phyloP scores from a whole-genome alignment of 1,140 invertebrate genomes.

The Drosophila azteca region DNA sequence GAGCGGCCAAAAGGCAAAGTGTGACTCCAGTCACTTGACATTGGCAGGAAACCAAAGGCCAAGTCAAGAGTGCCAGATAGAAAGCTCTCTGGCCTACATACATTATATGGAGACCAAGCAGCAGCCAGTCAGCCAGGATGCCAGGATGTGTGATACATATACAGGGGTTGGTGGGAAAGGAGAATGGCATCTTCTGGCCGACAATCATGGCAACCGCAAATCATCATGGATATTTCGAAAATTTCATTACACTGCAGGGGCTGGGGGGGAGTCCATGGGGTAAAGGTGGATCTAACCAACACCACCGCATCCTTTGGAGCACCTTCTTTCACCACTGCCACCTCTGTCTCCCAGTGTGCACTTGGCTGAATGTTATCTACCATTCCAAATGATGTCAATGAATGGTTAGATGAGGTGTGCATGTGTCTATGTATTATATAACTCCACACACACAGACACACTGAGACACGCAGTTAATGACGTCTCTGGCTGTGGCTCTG shows the following conservation, averaged over 20 bases:
- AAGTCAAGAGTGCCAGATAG: constrained; percentile 36
- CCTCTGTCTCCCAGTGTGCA: constrained; percentile 38
- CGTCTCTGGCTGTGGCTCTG: constrained; percentile 46
- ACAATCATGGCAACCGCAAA: constrained; percentile 78
- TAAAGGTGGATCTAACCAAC: constrained; percentile 46
- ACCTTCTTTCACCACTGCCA: constrained; percentile 5
- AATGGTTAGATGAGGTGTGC: constrained; percentile 77
- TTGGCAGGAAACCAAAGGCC: constrained; percentile 55
- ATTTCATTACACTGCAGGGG: constrained; percentile 67
- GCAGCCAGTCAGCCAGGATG: constrained; percentile 39
- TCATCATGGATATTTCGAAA: constrained; percentile 81
- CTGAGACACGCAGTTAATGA: constrained; percentile 64
- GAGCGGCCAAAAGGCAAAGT: constrained; percentile 25
- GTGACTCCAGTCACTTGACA: constrained; percentile 68
- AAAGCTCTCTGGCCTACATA: constrained; percentile 49
- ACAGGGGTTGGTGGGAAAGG: background rate
- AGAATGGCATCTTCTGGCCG: constrained; percentile 44
- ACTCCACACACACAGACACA: constrained; percentile 5
- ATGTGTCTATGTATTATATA: constrained; percentile 42
- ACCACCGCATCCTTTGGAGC: background rate
- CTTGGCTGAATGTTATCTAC: constrained; percentile 79
- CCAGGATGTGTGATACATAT: constrained; percentile 57
- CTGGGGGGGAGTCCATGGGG: background rate
- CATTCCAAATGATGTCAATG: constrained; percentile 76
- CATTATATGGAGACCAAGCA: constrained; percentile 1